Base-by-base conservation (phyloP, 2,113 vertebrate genomes). In the Leiothrix lutea region DNA sequence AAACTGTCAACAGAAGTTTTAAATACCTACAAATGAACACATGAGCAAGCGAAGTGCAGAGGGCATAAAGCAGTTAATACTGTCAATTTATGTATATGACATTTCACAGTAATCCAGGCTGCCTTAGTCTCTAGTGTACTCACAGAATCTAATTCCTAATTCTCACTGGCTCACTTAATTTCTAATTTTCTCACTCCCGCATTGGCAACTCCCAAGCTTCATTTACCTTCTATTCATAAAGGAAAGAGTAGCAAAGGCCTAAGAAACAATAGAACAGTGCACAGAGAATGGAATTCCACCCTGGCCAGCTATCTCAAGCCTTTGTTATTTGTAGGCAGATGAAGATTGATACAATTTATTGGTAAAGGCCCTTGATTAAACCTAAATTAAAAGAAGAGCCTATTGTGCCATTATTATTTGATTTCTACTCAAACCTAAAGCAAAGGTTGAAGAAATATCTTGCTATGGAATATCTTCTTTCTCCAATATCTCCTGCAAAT, bases 181-280 rank as follows among this genome's bases (percentile, higher is more conserved):
- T 57, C 28, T 28, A 22, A 42, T 38, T 60, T 75, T 10, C 25
- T 88, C 48, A 72, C 29, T 90, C 82, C 36, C 45, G n/a, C 45
- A 51, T 2, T n/a, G 36, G 31, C 87, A 84, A 79, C 28, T 62
- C 26, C 21, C 48, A 83, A 93, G 19, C 8, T n/a, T 86, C 8
- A 4, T 50, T 66, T 72, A 51, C 40, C 57, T 73, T 80, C 67
- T 53, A 0, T 48, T 73, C 12, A 48, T 53, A 18, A 79, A 74
- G 35, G 15, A 31, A 77, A 74, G 24, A 73, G 50, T 9, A 67
- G 22, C 14, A 86, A 88, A 65, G 40, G 35, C 7, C 8, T 14
- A 67, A 23, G n/a, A 79, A 75, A 79, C 0, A 0, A 50, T 0
- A 72, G 31, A 47, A 1, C 33, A 22, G 20, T 12, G 25, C 38